Percentiles rank a stretch among this genome's conserved stretches.
Conservation (phyloP, 2,113 vertebrate species). For the Murina feae region DNA sequence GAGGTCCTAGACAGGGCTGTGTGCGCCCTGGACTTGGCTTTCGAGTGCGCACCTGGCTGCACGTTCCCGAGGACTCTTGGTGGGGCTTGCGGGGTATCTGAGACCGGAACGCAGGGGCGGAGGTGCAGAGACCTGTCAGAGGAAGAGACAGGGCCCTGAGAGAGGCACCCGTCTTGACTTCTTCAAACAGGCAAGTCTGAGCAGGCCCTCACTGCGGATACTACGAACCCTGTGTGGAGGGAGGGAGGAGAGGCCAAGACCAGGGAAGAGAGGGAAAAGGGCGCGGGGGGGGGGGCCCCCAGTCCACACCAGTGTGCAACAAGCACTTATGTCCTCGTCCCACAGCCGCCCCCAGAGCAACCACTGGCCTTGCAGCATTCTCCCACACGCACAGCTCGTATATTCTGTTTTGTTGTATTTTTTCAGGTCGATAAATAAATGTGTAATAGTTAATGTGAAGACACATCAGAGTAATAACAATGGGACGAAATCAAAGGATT, state of each 20-base stretch:
- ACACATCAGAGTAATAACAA: slow-evolving; percentile 86
- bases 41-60: not conserved
- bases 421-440: slow-evolving; percentile 84
- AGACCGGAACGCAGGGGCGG: not conserved
- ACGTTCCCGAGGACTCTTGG: not conserved
- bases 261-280: not conserved
- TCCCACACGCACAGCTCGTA: slow-evolving; percentile 40
- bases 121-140: not conserved
- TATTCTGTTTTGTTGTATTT: slow-evolving; percentile 68
- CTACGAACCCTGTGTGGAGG: not conserved
- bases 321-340: not conserved
- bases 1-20: not conserved
- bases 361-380: not conserved
- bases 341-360: not conserved
- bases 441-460: slow-evolving; percentile 85
- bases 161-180: not conserved
- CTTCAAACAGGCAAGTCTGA: not conserved
- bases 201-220: not conserved
- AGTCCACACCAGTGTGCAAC: not conserved
- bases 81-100: not conserved
- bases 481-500: slow-evolving; percentile 87
- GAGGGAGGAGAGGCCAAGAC: not conserved
- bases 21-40: not conserved
- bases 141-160: not conserved
- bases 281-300: too few relatives aligned